Evolutionary conservation across 1,140 invertebrate genomes (phyloP), one percentile per base, ranked within the genome.

Genomic region (Drosophila arizonae): DNA sequence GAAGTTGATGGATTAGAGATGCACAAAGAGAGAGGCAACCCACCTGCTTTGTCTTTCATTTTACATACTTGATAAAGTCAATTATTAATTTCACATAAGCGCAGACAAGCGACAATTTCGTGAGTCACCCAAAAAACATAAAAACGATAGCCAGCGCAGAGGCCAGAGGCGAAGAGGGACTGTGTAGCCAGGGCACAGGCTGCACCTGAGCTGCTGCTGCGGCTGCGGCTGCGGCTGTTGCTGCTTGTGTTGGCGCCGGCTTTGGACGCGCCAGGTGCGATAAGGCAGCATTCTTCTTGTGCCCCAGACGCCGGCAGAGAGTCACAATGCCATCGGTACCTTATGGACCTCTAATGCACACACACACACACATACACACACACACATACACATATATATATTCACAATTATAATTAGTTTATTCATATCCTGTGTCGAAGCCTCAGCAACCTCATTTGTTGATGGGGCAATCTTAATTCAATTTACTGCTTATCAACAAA

Each of bases 391-490:
- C 30, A 61, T 33, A 68, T 71, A 75, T 70, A 62, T 36, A 26
- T 48, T 65, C 65, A 72, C 63, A 86, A 86, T 87, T 87, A 87
- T 87, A 89, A 88, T 87, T 88, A 88, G 85, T 87, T 88, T 88
- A 84, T 88, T 84, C 85, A 88, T 89, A 88, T 88, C 80, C 84
- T 84, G 80, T 88, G 74, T 84, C 79, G 81, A 82, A 79, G 82
- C 48, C 70, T 60, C 67, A 30, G 77, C 81, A 74, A 71, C 77
- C 80, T 88, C 80, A 88, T 88, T 88, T 88, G 77, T 90, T 80
- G 72, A 81, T 86, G 68, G 68, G 61, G 60, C 87, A 90, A 90
- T 90, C 87, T 90, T 90, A 90, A 90, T 90, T 90, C 87, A 90
- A 90, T 90, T 90, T 90, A 73, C 79, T 65, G 74, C 56, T 67